A percentile compares a stretch with the other conserved stretches of the same genome.
Conservation (phyloP, 2,888 invertebrate species). For the Sminthurinus aureus region DNA sequence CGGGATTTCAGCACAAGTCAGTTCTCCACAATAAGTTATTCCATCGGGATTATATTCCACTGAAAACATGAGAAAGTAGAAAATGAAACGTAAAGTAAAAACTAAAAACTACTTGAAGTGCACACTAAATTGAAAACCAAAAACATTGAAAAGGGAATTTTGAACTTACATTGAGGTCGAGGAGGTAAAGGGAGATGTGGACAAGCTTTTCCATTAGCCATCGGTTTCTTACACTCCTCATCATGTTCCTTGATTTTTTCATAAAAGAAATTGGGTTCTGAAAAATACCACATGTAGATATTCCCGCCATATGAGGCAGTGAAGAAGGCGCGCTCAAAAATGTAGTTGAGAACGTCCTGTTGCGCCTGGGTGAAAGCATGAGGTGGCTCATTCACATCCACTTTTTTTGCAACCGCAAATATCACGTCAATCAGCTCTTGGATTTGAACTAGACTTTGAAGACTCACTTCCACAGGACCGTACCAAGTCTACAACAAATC, state of each 20-base stretch:
- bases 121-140: background rate
- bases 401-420: constrained; percentile 24
- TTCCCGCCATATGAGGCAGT: constrained; percentile 45
- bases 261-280: constrained; percentile 25
- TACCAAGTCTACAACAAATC: constrained; percentile 29
- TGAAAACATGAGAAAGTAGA: background rate
- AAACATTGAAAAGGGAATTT: background rate
- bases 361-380: constrained; percentile 2
- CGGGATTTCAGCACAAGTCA: background rate
- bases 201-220: no score
- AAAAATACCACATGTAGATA: constrained; percentile 52
- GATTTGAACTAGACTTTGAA: constrained; percentile 9
- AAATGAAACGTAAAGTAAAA: no score
- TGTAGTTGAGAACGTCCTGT: constrained; percentile 26
- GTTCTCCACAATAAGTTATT: background rate
- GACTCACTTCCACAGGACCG: constrained; percentile 38
- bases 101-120: background rate
- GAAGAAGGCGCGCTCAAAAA: constrained; percentile 40
- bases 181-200: background rate
- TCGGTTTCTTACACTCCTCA: constrained; percentile 5
- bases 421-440: constrained; percentile 26
- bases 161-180: background rate
- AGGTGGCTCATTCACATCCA: background rate
- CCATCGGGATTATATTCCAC: background rate
- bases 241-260: constrained; percentile 28